These are phyloP conservation scores for Leucophenga varia DNA, from an alignment of 1,140 invertebrate genomes.

Conservation along the genomic window DNA sequence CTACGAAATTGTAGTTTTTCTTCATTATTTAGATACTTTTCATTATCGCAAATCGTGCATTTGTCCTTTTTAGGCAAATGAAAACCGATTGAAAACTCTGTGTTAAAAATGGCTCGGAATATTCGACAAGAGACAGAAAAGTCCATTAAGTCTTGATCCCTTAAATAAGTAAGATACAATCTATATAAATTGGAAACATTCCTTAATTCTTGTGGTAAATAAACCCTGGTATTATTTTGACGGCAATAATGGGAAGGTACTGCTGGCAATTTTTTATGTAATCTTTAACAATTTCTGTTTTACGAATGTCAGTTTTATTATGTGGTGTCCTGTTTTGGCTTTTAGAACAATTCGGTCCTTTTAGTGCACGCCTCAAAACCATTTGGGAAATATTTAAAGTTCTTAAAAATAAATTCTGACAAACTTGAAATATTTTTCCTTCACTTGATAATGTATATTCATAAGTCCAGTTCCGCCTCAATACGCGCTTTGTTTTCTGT, in stretches of 20 bases:
- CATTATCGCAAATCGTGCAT: slow-evolving; percentile 14
- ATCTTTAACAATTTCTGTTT: slow-evolving; percentile 3
- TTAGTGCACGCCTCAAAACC: slow-evolving; percentile 4
- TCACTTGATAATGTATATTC: slow-evolving; percentile 4
- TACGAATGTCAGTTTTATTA: slow-evolving; percentile 10
- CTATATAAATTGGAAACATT: slow-evolving; percentile 3
- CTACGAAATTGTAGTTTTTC: not conserved
- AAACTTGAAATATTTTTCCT: slow-evolving; percentile 11
- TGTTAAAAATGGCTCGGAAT: slow-evolving; percentile 13
- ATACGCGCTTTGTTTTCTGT: slow-evolving; percentile 7
- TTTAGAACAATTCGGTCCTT: slow-evolving; percentile 1
- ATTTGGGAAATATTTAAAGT: slow-evolving; percentile 9
- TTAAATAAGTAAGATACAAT: slow-evolving; percentile 7
- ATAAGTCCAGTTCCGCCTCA: slow-evolving; percentile 1
- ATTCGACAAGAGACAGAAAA: slow-evolving; percentile 6
- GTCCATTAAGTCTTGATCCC: slow-evolving; percentile 4
- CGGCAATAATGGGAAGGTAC: slow-evolving; percentile 17
- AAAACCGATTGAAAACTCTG: slow-evolving; percentile 16
- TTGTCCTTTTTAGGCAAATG: slow-evolving; percentile 19
- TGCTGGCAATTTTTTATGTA: slow-evolving; percentile 15
- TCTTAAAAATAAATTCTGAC: slow-evolving; percentile 2
- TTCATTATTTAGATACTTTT: slow-evolving; percentile 9
- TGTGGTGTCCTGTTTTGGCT: slow-evolving; percentile 2
- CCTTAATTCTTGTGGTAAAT: slow-evolving; percentile 9
- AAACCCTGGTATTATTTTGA: slow-evolving; percentile 12